These are phyloP conservation scores for Taeniopygia guttata DNA, from an alignment of 2,797 vertebrate genomes.

Conservation along the genomic window DNA sequence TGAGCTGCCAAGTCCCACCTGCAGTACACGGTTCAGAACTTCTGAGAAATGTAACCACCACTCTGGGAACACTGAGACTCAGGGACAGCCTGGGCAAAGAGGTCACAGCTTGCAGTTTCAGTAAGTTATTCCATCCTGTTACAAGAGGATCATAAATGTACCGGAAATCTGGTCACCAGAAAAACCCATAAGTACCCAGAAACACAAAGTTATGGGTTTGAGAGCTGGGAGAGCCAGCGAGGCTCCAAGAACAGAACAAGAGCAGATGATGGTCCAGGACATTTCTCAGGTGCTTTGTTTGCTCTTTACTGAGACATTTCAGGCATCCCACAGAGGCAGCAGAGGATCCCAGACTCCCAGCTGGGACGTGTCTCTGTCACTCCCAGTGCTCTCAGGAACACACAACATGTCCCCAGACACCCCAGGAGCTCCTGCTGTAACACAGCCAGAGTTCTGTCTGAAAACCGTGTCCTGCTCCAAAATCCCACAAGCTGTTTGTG, in stretches of 20 bases:
- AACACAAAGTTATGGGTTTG: neutral
- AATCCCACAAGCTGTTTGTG: neutral
- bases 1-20: neutral
- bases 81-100: neutral
- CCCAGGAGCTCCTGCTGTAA: neutral
- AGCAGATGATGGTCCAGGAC: too few species aligned
- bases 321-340: fast-evolving
- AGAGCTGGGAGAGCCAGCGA: neutral
- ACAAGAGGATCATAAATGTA: fast-evolving
- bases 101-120: neutral
- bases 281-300: neutral
- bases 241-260: fast-evolving
- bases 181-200: fast-evolving
- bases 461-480: neutral
- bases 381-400: fast-evolving
- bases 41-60: fast-evolving
- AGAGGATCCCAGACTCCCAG: neutral
- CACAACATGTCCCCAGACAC: neutral
- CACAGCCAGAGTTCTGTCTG: neutral
- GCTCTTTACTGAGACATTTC: neutral
- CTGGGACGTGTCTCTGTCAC: neutral
- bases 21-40: neutral
- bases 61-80: neutral
- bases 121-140: neutral
- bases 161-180: neutral